These are phyloP conservation scores for Melieria picta DNA, from an alignment of 2,888 invertebrate species.

Conservation along the genomic window DNA sequence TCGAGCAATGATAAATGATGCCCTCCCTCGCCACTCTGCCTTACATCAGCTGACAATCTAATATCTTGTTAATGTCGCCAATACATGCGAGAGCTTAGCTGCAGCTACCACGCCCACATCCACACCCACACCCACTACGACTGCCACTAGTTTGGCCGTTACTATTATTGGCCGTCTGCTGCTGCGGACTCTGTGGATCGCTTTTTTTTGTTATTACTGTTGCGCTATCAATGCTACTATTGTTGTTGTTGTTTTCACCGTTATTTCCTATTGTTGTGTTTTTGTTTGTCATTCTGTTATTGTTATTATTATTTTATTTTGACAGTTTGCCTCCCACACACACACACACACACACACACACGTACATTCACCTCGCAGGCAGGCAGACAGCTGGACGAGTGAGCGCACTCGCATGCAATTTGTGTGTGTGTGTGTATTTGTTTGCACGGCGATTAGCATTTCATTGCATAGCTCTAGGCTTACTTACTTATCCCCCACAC, in stretches of 20 bases:
- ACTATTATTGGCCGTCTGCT: background rate
- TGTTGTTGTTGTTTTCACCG: background rate
- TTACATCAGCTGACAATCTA: background rate
- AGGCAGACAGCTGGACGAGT: background rate
- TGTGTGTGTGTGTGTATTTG: background rate
- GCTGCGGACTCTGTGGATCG: background rate
- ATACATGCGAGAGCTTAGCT: background rate
- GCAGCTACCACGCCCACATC: background rate
- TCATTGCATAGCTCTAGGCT: constrained; percentile 21
- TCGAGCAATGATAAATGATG: constrained; percentile 17
- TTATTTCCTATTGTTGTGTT: constrained; percentile 1
- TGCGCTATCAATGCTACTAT: background rate
- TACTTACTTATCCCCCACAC: constrained; percentile 15
- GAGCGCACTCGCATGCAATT: background rate
- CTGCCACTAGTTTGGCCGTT: background rate
- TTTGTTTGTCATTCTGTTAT: constrained; percentile 9
- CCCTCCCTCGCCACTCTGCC: background rate
- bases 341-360: background rate
- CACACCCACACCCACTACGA: background rate
- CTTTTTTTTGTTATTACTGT: background rate
- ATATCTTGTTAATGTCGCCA: constrained; percentile 18
- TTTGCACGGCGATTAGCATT: constrained; percentile 14
- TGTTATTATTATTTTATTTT: constrained; percentile 28
- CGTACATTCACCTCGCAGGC: background rate
- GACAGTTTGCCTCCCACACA: background rate